phyloP scores from a whole-genome alignment of 2,797 vertebrate genomes.

The Silurus lanzhouensis region DNA sequence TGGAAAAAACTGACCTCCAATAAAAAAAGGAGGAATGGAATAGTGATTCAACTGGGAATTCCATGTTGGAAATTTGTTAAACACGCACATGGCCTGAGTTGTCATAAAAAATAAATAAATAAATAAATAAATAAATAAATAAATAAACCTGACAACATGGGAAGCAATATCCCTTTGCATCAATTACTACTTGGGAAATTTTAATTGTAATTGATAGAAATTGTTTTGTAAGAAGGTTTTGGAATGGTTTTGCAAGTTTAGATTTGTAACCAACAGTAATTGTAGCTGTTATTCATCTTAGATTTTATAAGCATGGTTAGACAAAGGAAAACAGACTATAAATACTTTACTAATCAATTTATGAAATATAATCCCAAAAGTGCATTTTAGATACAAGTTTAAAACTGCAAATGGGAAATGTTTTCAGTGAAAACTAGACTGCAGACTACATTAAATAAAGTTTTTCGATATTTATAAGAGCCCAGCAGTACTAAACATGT shows the following conservation, averaged over 20 bases:
- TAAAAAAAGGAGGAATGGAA: not conserved
- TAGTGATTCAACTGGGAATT: not conserved
- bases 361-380: not conserved
- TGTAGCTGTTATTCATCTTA: not conserved
- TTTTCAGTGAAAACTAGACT: not conserved
- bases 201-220: not conserved
- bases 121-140: not conserved
- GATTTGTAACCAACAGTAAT: not conserved
- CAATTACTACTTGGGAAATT: not conserved
- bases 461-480: not conserved
- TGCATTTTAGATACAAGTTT: not conserved
- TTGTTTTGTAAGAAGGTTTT: not conserved
- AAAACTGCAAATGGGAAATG: not conserved
- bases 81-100: not conserved
- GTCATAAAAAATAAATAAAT: not conserved
- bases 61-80: not conserved
- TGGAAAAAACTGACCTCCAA: not conserved
- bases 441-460: not conserved
- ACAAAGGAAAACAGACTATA: not conserved
- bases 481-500: not conserved
- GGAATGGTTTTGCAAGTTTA: not conserved
- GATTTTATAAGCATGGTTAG: not conserved
- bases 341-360: not conserved
- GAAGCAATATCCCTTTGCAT: not conserved
- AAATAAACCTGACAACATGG: not conserved